Evolutionary conservation across 2,113 vertebrate species (phyloP).

Genomic region (Mohoua ochrocephala): DNA sequence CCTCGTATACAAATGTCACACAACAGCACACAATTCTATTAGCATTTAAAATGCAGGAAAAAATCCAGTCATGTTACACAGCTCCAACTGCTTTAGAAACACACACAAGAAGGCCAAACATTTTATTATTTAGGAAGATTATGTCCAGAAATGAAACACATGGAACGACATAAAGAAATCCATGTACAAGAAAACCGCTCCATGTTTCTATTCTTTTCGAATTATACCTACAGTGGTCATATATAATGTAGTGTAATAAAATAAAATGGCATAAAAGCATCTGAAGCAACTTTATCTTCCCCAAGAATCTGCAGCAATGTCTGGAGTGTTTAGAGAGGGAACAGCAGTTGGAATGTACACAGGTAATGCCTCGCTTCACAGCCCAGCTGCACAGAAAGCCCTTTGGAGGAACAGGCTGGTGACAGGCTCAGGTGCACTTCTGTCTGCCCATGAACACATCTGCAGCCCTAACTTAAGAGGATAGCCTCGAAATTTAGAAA

Average conservation of each 20-base stretch:
- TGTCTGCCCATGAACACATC: neutral
- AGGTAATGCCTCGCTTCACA: neutral
- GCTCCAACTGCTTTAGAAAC: slow-evolving; percentile 1
- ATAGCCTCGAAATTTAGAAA: neutral
- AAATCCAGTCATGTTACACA: neutral
- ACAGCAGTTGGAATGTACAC: neutral
- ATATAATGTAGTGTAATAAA: neutral
- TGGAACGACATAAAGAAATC: neutral
- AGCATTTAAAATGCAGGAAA: slow-evolving; percentile 13
- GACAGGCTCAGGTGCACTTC: slow-evolving; percentile 1
- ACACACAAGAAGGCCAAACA: neutral
- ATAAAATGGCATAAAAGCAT: neutral
- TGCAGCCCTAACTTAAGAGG: neutral
- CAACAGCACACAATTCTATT: neutral
- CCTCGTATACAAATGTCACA: neutral
- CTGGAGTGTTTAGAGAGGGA: neutral
- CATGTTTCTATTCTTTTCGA: neutral
- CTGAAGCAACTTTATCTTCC: neutral
- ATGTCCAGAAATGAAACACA: neutral
- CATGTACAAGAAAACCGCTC: neutral
- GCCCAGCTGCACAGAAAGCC: neutral
- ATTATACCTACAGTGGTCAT: neutral
- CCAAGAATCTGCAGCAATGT: neutral
- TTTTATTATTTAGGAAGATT: slow-evolving; percentile 5
- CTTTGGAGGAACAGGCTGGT: neutral